These are phyloP conservation scores for Heliconius himera DNA, from an alignment of 1,140 invertebrate species.

Conservation along the genomic window DNA sequence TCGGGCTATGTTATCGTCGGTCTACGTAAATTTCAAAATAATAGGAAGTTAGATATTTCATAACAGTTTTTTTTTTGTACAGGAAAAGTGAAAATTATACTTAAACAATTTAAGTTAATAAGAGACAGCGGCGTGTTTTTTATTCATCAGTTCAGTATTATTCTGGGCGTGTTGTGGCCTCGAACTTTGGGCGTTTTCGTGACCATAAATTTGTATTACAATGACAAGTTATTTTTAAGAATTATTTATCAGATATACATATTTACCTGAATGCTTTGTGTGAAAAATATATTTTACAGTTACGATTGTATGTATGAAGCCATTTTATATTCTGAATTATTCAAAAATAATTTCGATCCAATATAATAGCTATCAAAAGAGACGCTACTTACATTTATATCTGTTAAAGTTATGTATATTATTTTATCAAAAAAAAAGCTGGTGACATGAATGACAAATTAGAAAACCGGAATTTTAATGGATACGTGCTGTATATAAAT, in stretches of 20 bases:
- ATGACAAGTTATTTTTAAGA: neutral
- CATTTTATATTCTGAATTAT: too few relatives aligned
- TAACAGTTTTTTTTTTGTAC: neutral
- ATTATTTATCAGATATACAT: neutral
- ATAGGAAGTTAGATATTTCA: slow-evolving; percentile 1
- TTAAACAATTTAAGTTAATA: neutral
- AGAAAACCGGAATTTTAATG: neutral
- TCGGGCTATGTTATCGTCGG: neutral
- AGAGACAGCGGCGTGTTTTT: slow-evolving; percentile 11
- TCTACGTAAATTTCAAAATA: neutral
- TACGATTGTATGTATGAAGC: neutral
- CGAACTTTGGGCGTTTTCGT: slow-evolving; percentile 13
- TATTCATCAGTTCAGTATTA: neutral
- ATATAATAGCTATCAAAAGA: too few relatives aligned
- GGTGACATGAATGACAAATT: neutral
- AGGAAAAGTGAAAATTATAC: neutral
- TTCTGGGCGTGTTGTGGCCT: slow-evolving; percentile 9
- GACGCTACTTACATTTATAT: too few relatives aligned
- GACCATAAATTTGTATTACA: neutral
- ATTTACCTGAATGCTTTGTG: neutral
- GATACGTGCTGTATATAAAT: neutral
- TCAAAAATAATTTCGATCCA: too few relatives aligned
- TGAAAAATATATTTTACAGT: neutral
- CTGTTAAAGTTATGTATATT: too few relatives aligned
- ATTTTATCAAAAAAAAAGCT: neutral